Conservation (phyloP, 2,888 invertebrate genomes). For the Laothoe populi region DNA sequence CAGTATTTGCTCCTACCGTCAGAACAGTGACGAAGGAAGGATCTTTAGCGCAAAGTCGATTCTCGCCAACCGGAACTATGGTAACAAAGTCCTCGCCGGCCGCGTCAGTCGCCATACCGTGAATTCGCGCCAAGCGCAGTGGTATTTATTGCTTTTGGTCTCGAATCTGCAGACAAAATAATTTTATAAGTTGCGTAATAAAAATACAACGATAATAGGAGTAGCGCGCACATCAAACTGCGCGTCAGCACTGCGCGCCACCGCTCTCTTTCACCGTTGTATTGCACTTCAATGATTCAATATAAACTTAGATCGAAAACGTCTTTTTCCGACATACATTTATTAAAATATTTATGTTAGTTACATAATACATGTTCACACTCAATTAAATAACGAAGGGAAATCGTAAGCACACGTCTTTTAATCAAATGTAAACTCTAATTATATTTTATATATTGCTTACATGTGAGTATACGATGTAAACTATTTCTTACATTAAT, state of each 20-base stretch:
- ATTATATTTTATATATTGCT: not conserved
- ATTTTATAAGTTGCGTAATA: conserved; percentile 70
- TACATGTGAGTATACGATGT: no score
- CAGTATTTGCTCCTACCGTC: conserved; percentile 80
- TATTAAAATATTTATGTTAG: not conserved
- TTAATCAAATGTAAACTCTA: not conserved
- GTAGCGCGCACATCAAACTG: conserved; percentile 59
- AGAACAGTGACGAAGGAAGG: conserved; percentile 86
- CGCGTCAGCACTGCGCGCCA: conserved; percentile 61
- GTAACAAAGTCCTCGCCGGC: conserved; percentile 83
- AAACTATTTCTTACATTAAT: conserved; percentile 34
- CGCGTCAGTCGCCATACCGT: conserved; percentile 79
- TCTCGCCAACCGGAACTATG: conserved; percentile 84
- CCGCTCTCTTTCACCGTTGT: conserved; percentile 78
- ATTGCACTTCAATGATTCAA: conserved; percentile 60
- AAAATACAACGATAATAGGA: conserved; percentile 56
- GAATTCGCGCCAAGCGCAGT: conserved; percentile 62
- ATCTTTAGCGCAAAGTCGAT: conserved; percentile 64
- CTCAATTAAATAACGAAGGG: conserved; percentile 2
- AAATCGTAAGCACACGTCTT: not conserved
- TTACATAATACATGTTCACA: not conserved
- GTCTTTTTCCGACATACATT: not conserved
- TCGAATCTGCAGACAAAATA: conserved; percentile 72
- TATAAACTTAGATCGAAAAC: conserved; percentile 46
- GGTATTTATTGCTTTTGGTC: conserved; percentile 59